Percentiles rank a stretch among this genome's conserved stretches.
phyloP scores from a whole-genome alignment of 2,888 invertebrate species.

The Byasa hedistus region DNA sequence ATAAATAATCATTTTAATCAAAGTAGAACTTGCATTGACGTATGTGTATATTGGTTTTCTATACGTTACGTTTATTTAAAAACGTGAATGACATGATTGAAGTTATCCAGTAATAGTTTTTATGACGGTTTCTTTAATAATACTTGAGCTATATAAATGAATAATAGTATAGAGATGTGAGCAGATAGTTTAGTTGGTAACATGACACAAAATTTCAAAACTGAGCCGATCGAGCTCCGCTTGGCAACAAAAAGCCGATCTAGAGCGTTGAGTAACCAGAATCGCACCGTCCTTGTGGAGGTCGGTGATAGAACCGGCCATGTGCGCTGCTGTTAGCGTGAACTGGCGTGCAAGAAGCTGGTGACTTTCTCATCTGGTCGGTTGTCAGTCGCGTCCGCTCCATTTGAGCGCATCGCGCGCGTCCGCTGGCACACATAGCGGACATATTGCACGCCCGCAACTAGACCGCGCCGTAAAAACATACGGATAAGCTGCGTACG shows the following conservation, averaged over 20 bases:
- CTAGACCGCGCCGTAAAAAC: slow-evolving; percentile 72
- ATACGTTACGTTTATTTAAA: too few species aligned
- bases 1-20: too few species aligned
- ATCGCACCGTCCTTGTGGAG: slow-evolving; percentile 73
- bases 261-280: slow-evolving; percentile 70
- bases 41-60: too few species aligned
- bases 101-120: too few species aligned
- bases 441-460: slow-evolving; percentile 73
- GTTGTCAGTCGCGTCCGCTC: slow-evolving; percentile 64
- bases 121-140: too few species aligned
- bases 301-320: slow-evolving; percentile 51
- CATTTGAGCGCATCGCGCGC: slow-evolving; percentile 66
- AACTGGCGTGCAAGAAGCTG: slow-evolving; percentile 33
- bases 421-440: slow-evolving; percentile 77
- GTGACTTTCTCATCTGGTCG: slow-evolving; percentile 51
- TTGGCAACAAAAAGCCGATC: slow-evolving; percentile 61
- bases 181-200: background rate
- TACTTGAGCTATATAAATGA: too few species aligned
- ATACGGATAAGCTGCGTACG: slow-evolving; percentile 50
- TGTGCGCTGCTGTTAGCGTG: slow-evolving; percentile 29
- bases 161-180: background rate
- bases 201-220: slow-evolving; percentile 31
- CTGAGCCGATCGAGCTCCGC: slow-evolving; percentile 54
- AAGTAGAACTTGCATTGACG: too few species aligned
- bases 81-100: too few species aligned